Conservation (phyloP, 2,113 vertebrate genomes). For the Anarhynchus alexandrinus region DNA sequence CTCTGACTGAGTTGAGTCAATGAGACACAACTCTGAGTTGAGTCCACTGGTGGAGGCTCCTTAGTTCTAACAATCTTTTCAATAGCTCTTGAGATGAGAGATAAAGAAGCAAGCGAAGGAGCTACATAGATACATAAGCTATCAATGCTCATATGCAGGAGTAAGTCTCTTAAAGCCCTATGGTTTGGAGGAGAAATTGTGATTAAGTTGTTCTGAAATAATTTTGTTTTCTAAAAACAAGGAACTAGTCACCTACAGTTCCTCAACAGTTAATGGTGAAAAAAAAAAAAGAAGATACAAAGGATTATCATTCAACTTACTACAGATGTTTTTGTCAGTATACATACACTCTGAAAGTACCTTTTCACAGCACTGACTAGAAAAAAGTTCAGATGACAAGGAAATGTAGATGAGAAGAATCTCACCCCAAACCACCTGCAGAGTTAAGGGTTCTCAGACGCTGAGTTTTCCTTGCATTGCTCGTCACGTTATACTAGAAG, state of each 20-base stretch:
- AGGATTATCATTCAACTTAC: not conserved
- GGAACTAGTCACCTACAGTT: not conserved
- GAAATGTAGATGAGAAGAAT: not conserved
- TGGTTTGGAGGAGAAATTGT: not conserved
- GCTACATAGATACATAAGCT: not conserved
- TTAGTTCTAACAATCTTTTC: not conserved
- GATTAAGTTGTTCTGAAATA: not conserved
- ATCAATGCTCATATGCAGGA: not conserved
- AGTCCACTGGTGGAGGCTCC: not conserved
- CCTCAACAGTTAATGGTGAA: not conserved
- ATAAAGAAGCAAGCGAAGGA: not conserved
- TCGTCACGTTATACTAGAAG: not conserved
- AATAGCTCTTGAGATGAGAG: not conserved
- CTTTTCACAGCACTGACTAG: not conserved
- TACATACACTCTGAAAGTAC: not conserved
- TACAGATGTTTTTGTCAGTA: not conserved
- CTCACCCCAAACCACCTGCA: not conserved
- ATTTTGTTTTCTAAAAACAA: not conserved
- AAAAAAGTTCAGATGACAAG: not conserved
- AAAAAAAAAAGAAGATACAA: not conserved
- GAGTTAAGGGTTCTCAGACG: not conserved
- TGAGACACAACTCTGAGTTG: not conserved
- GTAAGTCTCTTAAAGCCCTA: not conserved
- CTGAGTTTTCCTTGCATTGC: not conserved
- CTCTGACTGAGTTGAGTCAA: not conserved